Base-by-base conservation (phyloP, 2,888 invertebrate genomes). In the Lingula anatina region DNA sequence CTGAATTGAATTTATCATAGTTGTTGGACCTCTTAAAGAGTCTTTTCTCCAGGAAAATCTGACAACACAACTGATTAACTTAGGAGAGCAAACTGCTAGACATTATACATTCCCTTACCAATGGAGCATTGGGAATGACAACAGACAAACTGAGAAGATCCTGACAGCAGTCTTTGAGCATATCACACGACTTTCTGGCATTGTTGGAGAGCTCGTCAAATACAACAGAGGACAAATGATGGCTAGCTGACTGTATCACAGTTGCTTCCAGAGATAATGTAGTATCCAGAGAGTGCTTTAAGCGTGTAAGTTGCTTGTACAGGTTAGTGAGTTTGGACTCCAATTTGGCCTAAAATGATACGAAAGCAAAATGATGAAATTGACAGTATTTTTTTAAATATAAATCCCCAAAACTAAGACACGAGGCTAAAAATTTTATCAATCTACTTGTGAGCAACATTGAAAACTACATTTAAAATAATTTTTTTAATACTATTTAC, bases 51-150 rank as follows among this genome's bases (percentile, higher is more conserved):
- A n/a, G n/a, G n/a, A n/a, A n/a, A n/a, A n/a, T n/a, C n/a, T n/a
- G n/a, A n/a, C n/a, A n/a, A n/a, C n/a, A n/a, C n/a, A n/a, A n/a
- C n/a, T n/a, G n/a, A n/a, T n/a, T n/a, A n/a, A n/a, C n/a, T n/a
- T n/a, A n/a, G n/a, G n/a, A n/a, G n/a, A n/a, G n/a, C n/a, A n/a
- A n/a, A n/a, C n/a, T n/a, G n/a, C n/a, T n/a, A n/a, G n/a, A n/a
- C n/a, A n/a, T n/a, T n/a, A n/a, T n/a, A n/a, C n/a, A n/a, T n/a
- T n/a, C n/a, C n/a, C n/a, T n/a, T n/a, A n/a, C n/a, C n/a, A n/a
- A n/a, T 12, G 73, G 71, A 47, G 73, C 68, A 49, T 62, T 54
- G 9, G 73, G 73, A 55, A 61, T 62, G 12, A 73, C 58, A 35
- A 73, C 53, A 1, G 68, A 67, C 12, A 73, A 52, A 39, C 62